A percentile compares a stretch with the other conserved stretches of the same genome.
phyloP scores from a whole-genome alignment of 2,888 invertebrate genomes.

The Ectemnius continuus region DNA sequence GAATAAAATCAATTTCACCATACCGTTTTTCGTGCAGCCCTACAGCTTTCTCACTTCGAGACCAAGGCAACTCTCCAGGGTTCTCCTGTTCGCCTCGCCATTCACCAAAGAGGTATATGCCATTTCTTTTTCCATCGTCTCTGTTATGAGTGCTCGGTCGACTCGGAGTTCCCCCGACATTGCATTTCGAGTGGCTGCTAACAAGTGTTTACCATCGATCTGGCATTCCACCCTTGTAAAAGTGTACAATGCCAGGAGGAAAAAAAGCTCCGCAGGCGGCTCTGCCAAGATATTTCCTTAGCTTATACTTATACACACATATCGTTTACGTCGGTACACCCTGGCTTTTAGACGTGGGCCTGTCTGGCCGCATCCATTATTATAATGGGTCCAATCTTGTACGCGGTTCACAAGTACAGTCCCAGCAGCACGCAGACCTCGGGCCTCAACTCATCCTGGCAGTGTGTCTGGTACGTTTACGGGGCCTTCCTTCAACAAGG shows the following conservation, averaged over 20 bases:
- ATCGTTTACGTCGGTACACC: not conserved
- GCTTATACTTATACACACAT: constrained; percentile 16
- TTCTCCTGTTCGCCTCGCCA: constrained; percentile 90
- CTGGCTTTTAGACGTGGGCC: constrained; percentile 86
- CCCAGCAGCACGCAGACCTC: constrained; percentile 77
- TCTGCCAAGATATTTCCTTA: constrained; percentile 9
- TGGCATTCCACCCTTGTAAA: constrained; percentile 19
- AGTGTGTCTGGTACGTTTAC: constrained; percentile 93
- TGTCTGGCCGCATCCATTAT: constrained; percentile 87
- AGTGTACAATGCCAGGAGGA: constrained; percentile 7
- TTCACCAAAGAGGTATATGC: constrained; percentile 80
- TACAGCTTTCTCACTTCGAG: constrained; percentile 89
- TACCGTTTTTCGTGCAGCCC: constrained; percentile 87
- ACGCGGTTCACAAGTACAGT: constrained; percentile 85
- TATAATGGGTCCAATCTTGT: constrained; percentile 88
- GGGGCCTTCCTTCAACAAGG: constrained; percentile 95
- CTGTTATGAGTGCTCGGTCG: not conserved
- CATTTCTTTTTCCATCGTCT: not conserved
- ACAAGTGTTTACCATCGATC: constrained; percentile 17
- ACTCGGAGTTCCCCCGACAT: not conserved
- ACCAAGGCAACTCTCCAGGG: constrained; percentile 89
- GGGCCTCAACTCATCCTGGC: constrained; percentile 78
- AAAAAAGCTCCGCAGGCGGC: constrained; percentile 12
- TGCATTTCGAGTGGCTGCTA: not conserved
- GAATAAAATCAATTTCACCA: constrained; percentile 86